These are phyloP conservation scores for Drosophila navojoa DNA, from an alignment of 1,140 invertebrate genomes.

Conservation along the genomic window DNA sequence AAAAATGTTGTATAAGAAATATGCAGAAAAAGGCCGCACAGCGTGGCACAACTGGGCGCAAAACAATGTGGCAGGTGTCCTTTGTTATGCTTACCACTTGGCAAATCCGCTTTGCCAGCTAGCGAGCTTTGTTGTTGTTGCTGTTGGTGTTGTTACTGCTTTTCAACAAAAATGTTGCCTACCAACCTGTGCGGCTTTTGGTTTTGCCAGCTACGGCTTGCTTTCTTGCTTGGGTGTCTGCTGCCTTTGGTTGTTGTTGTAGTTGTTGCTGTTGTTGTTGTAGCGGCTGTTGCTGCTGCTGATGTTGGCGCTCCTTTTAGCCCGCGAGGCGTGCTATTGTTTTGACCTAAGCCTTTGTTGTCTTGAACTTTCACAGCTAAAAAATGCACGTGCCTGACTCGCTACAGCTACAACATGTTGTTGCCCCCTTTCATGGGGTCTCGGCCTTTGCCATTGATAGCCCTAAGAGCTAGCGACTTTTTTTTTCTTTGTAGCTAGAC, in stretches of 20 bases:
- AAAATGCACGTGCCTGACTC: constrained; percentile 57
- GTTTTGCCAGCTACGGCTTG: constrained; percentile 21
- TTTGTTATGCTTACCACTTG: constrained; percentile 81
- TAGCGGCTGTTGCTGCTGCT: constrained; percentile 44
- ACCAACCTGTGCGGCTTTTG: constrained; percentile 50
- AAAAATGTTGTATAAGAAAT: constrained; percentile 78
- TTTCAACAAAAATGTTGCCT: constrained; percentile 56
- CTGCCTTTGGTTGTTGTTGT: constrained; percentile 41
- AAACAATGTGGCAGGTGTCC: constrained; percentile 72
- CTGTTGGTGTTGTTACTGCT: constrained; percentile 24
- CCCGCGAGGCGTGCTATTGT: constrained; percentile 39
- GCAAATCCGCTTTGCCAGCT: constrained; percentile 75
- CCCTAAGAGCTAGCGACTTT: constrained; percentile 5
- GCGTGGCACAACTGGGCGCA: constrained; percentile 26
- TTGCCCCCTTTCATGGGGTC: constrained; percentile 23
- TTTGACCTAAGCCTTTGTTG: constrained; percentile 64
- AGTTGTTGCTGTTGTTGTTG: constrained; percentile 28
- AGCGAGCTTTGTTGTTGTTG: constrained; percentile 31
- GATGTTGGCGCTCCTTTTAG: constrained; percentile 44
- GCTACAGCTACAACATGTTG: constrained; percentile 46
- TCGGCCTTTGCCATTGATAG: constrained; percentile 41
- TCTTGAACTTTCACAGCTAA: constrained; percentile 48
- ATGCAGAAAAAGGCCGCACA: constrained; percentile 65
- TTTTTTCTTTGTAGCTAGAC: neutral
- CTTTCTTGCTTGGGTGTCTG: constrained; percentile 50